phyloP scores from a whole-genome alignment of 2,888 invertebrate species.

The Scrobipalpa costella region DNA sequence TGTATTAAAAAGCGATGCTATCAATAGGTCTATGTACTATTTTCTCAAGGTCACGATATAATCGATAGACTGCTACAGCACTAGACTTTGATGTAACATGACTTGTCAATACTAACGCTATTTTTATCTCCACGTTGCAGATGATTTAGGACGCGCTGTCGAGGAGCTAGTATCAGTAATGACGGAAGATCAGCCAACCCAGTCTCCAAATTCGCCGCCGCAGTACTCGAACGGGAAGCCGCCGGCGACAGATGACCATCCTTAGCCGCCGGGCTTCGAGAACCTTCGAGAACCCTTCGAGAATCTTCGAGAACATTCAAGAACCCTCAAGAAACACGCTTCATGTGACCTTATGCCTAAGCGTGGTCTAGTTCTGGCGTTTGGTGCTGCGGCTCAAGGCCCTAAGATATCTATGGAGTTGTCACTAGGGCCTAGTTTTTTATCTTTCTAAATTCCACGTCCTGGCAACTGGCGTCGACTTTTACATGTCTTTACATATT shows the following conservation, averaged over 20 bases:
- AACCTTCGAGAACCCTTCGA: too few relatives aligned
- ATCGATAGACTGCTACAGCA: too few relatives aligned
- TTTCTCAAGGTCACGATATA: too few relatives aligned
- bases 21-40: too few relatives aligned
- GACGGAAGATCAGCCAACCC: constrained; percentile 83
- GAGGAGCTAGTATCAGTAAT: constrained; percentile 94
- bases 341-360: not conserved
- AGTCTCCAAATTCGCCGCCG: constrained; percentile 64
- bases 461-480: constrained; percentile 69
- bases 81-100: too few relatives aligned
- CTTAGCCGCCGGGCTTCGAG: too few relatives aligned
- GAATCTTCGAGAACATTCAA: too few relatives aligned
- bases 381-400: constrained; percentile 16
- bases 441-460: constrained; percentile 37
- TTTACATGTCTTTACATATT: constrained; percentile 17
- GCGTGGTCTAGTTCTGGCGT: constrained; percentile 8
- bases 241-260: constrained; percentile 52
- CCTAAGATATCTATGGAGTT: too few relatives aligned
- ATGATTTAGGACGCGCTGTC: constrained; percentile 92
- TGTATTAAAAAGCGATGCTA: too few relatives aligned
- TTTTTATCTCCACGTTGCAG: constrained; percentile 66
- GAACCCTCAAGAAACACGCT: too few relatives aligned
- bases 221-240: constrained; percentile 77
- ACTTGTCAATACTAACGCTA: not conserved
- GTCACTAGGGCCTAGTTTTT: not conserved